phyloP scores from a whole-genome alignment of 2,888 invertebrate species.

The Cosmopolites sordidus region DNA sequence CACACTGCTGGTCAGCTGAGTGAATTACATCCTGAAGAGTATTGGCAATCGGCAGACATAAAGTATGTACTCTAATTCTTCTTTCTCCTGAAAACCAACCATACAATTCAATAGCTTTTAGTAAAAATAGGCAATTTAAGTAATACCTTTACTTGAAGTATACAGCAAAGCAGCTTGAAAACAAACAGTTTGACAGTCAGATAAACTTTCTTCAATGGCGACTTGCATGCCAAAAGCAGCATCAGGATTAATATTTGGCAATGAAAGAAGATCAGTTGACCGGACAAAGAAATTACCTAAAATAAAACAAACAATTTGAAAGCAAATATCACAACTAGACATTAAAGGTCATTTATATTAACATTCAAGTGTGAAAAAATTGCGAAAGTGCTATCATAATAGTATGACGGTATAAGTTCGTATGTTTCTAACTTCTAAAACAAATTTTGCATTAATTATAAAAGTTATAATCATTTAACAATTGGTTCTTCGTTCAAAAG shows the following conservation, averaged over 20 bases:
- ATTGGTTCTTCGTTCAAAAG: no score
- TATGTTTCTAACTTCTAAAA: no score
- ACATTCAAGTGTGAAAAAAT: no score
- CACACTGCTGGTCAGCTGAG: constrained; percentile 89
- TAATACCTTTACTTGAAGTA: constrained; percentile 77
- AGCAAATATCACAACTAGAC: no score
- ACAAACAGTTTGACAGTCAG: constrained; percentile 83
- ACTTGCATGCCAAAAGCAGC: constrained; percentile 98
- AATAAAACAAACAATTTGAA: no score
- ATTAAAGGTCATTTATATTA: no score
- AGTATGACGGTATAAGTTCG: no score
- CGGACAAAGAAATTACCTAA: constrained; percentile 89
- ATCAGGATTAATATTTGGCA: constrained; percentile 98
- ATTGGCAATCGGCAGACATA: constrained; percentile 86
- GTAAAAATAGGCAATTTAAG: neutral
- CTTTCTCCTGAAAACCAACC: constrained; percentile 58
- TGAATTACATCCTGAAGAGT: constrained; percentile 82
- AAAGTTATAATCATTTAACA: no score
- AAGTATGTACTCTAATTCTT: constrained; percentile 94
- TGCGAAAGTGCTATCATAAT: no score
- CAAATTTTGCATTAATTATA: no score
- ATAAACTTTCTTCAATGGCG: constrained; percentile 85
- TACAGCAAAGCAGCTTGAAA: constrained; percentile 98
- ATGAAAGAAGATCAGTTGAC: constrained; percentile 90
- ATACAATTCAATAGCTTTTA: neutral